phyloP scores from a whole-genome alignment of 2,113 vertebrate genomes.

The Pithys albifrons region DNA sequence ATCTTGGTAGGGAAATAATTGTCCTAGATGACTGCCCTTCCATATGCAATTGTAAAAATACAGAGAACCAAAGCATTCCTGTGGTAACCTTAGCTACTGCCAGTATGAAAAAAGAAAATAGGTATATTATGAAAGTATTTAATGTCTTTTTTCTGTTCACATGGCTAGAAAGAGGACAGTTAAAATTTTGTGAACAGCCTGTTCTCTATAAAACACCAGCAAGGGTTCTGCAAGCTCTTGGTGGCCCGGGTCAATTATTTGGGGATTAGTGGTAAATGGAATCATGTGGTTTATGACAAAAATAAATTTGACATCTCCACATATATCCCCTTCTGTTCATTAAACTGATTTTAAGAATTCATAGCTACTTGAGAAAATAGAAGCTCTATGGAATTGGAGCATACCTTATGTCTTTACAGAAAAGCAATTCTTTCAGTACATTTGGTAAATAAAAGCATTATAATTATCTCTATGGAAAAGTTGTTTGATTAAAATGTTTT shows the following conservation, averaged over 20 bases:
- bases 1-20: neutral
- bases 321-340: conserved; percentile 39
- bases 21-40: neutral
- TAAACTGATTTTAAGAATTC: conserved; percentile 35
- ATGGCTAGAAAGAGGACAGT: neutral
- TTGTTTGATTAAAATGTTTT: neutral
- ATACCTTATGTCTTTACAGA: conserved; percentile 53
- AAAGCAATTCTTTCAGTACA: conserved; percentile 56
- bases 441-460: conserved; percentile 78
- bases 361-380: neutral
- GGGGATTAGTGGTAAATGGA: conserved; percentile 33
- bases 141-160: conserved; percentile 7
- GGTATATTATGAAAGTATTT: conserved; percentile 32
- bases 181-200: neutral
- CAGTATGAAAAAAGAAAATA: neutral
- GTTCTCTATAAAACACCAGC: conserved; percentile 38
- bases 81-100: conserved; percentile 28
- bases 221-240: conserved; percentile 32
- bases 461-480: conserved; percentile 34
- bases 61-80: conserved; percentile 4
- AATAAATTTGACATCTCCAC: conserved; percentile 13
- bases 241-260: conserved; percentile 32
- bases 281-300: conserved; percentile 31
- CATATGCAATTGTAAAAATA: neutral
- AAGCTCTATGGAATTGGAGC: neutral